Conservation (phyloP, 2,797 vertebrate genomes). For the Gymnodraco acuticeps region DNA sequence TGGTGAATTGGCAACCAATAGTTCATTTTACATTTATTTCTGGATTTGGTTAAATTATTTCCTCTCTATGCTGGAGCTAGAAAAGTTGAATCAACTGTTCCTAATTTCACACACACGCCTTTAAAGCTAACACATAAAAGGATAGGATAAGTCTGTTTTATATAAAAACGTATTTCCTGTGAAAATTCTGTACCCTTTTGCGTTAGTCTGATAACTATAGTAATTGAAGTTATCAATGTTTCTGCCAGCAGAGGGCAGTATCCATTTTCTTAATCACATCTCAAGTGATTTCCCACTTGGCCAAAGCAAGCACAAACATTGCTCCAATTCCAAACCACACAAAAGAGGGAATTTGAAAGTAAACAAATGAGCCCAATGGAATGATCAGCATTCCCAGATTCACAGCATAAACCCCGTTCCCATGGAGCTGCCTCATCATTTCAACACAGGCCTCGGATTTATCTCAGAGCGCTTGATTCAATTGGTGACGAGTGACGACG, state of each 20-base stretch:
- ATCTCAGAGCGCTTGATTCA: constrained; percentile 63
- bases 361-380: constrained; percentile 80
- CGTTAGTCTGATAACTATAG: constrained; percentile 11
- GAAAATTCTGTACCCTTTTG: constrained; percentile 8
- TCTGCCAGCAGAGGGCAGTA: constrained; percentile 86
- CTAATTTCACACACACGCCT: background rate
- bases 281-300: constrained; percentile 59
- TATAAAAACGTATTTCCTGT: background rate
- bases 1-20: constrained; percentile 51
- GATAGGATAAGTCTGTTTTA: background rate
- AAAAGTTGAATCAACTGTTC: constrained; percentile 1
- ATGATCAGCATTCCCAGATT: constrained; percentile 75
- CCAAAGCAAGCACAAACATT: constrained; percentile 73
- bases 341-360: constrained; percentile 81
- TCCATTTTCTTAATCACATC: constrained; percentile 78
- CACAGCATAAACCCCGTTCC: constrained; percentile 72
- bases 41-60: constrained; percentile 16
- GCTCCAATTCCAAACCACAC: constrained; percentile 77
- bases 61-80: background rate
- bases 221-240: constrained; percentile 38
- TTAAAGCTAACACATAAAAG: background rate
- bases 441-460: constrained; percentile 62
- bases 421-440: constrained; percentile 70
- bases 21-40: constrained; percentile 44
- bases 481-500: constrained; percentile 69